These are phyloP conservation scores for Paragorgia papillata DNA, from an alignment of 92 coral and sea anemone genomes.

Conservation along the genomic window DNA sequence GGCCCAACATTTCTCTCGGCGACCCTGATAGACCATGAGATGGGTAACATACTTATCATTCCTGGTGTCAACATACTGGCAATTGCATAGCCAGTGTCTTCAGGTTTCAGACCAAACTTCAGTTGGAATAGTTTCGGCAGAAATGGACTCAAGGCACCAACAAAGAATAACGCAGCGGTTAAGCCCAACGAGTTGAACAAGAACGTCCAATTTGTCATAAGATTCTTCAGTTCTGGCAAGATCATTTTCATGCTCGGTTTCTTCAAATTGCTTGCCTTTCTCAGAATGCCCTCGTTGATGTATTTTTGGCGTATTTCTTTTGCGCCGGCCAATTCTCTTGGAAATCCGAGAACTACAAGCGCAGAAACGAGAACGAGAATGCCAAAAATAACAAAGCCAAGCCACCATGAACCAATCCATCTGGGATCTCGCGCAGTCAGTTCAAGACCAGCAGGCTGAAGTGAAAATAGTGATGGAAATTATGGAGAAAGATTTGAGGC, in stretches of 20 bases:
- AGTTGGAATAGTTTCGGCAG: conserved; percentile 69
- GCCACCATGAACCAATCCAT: conserved; percentile 99
- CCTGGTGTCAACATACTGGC: conserved; percentile 62
- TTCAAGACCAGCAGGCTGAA: conserved; percentile 66
- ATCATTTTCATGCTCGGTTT: conserved; percentile 54
- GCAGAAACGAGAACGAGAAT: conserved; percentile 37
- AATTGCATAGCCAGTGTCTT: conserved; percentile 60
- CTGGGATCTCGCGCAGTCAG: conserved; percentile 74
- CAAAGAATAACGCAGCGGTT: conserved; percentile 61
- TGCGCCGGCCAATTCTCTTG: conserved; percentile 76
- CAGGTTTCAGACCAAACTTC: conserved; percentile 69
- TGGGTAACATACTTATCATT: conserved; percentile 59
- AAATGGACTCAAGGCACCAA: conserved; percentile 63
- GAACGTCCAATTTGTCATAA: conserved; percentile 45
- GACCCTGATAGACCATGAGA: too few relatives aligned
- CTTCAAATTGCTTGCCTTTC: conserved; percentile 50
- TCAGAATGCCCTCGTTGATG: conserved; percentile 61
- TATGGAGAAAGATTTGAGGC: too few relatives aligned
- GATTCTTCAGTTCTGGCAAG: conserved; percentile 52
- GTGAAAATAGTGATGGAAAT: background rate
- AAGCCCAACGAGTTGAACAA: conserved; percentile 45
- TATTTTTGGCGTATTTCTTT: conserved; percentile 67
- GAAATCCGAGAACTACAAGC: conserved; percentile 68
- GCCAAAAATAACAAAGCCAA: conserved; percentile 74
- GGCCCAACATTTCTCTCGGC: too few relatives aligned